Conservation (phyloP, 1,140 invertebrate genomes). For the Heliconius nattereri region DNA sequence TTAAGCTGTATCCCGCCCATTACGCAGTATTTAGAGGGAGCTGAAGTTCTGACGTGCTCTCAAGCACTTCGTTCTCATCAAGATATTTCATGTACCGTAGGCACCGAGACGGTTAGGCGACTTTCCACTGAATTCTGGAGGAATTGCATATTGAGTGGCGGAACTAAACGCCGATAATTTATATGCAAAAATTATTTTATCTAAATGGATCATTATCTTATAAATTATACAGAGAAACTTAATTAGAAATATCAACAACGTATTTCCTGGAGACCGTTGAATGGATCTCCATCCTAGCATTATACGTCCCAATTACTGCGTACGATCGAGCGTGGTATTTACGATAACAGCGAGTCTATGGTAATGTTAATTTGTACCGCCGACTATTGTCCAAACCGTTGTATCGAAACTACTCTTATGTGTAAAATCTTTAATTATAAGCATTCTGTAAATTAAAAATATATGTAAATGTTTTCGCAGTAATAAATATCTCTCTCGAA, state of each 20-base stretch:
- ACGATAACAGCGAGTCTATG: slow-evolving; percentile 9
- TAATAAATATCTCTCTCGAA: background rate
- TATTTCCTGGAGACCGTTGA: background rate
- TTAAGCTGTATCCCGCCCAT: too few relatives aligned
- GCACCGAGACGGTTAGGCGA: too few relatives aligned
- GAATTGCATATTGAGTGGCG: too few relatives aligned
- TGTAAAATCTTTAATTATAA: background rate
- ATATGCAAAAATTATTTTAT: too few relatives aligned
- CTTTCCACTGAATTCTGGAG: too few relatives aligned
- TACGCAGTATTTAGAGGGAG: too few relatives aligned
- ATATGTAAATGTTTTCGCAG: background rate
- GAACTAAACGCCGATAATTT: too few relatives aligned
- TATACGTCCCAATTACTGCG: slow-evolving; percentile 25
- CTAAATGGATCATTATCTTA: background rate
- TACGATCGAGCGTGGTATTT: slow-evolving; percentile 7
- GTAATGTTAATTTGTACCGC: slow-evolving; percentile 8
- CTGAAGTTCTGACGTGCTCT: too few relatives aligned
- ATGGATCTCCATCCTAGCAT: background rate
- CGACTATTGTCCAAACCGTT: background rate
- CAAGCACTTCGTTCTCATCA: too few relatives aligned
- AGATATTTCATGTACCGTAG: too few relatives aligned
- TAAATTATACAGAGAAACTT: background rate
- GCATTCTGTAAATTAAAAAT: background rate
- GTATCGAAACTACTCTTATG: background rate
- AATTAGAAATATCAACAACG: slow-evolving; percentile 16